phyloP scores from a whole-genome alignment of 2,113 vertebrate species.

The human region GRCh38 chr11:20683001-20683500 shows the following conservation, averaged over 20 bases:
- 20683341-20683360: too few species aligned
- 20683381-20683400: too few species aligned
- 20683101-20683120: not conserved
- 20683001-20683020: conserved; percentile 2
- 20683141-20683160: not conserved
- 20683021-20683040: not conserved
- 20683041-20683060: not conserved
- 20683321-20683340: too few species aligned
- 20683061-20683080: not conserved
- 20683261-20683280: not conserved
- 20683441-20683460: too few species aligned
- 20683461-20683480: too few species aligned
- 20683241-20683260: not conserved
- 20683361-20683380: too few species aligned
- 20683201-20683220: not conserved
- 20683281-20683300: not conserved
- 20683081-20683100: not conserved
- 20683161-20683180: not conserved
- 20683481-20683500: too few species aligned
- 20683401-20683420: too few species aligned
- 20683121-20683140: not conserved
- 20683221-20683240: not conserved
- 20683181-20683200: not conserved
- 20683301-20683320: not conserved
- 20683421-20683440: too few species aligned